Conservation (phyloP, 2,888 invertebrate genomes). For the Synergus laeviventris region DNA sequence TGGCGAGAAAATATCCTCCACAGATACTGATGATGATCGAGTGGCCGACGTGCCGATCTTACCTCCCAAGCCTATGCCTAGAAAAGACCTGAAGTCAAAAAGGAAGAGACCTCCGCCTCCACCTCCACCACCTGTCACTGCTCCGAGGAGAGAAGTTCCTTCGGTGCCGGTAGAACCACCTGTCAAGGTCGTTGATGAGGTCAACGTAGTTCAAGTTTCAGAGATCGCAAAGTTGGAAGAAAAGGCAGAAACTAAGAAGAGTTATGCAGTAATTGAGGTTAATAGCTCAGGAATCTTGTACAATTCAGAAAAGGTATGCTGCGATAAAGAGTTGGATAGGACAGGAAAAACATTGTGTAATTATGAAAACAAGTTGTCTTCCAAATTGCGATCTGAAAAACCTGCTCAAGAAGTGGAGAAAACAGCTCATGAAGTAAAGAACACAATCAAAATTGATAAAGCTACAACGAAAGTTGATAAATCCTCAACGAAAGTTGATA, state of each 20-base stretch:
- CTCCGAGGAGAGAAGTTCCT: constrained; percentile 59
- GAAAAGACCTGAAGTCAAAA: constrained; percentile 70
- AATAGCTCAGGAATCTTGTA: background rate
- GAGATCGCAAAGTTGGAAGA: background rate
- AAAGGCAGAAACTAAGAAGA: background rate
- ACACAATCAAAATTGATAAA: background rate
- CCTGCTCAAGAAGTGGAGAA: background rate
- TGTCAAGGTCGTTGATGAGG: constrained; percentile 22
- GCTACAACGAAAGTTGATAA: background rate
- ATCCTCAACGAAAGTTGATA: background rate
- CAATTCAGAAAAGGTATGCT: constrained; percentile 2
- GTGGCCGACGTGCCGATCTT: constrained; percentile 60
- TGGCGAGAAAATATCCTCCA: background rate
- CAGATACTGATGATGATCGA: constrained; percentile 15
- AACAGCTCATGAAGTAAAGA: background rate
- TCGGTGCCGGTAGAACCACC: constrained; percentile 50
- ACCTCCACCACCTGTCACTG: constrained; percentile 67
- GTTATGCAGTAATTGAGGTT: background rate
- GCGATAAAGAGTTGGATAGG: background rate
- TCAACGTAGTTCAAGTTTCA: background rate
- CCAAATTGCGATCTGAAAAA: too few species aligned
- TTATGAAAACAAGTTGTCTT: too few species aligned
- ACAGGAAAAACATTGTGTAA: background rate
- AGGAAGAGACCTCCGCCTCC: constrained; percentile 75
- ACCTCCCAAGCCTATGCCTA: constrained; percentile 74